These are phyloP conservation scores for Brachyhypopomus gauderio DNA, from an alignment of 2,113 vertebrate species.

Conservation along the genomic window DNA sequence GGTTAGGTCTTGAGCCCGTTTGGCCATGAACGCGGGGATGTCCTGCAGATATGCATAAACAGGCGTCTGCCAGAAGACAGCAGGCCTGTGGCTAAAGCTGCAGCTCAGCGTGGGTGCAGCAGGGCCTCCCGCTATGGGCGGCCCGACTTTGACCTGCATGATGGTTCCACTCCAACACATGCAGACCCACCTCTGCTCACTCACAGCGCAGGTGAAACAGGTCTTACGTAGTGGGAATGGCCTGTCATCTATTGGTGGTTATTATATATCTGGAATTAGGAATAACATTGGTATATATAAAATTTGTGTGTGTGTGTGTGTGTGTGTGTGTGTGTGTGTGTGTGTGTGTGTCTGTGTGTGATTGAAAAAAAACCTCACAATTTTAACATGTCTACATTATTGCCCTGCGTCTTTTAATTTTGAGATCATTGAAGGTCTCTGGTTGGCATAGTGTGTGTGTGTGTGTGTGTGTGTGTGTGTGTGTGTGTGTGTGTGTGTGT, in stretches of 20 bases:
- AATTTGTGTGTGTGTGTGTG: conserved; percentile 35
- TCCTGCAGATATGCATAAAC: conserved; percentile 73
- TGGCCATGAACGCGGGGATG: conserved; percentile 60
- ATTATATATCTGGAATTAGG: background rate
- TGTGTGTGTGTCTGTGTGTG: background rate
- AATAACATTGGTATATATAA: background rate
- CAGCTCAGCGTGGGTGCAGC: conserved; percentile 51
- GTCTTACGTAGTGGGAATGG: conserved; percentile 11
- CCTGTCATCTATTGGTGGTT: conserved; percentile 4
- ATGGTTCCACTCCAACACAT: background rate
- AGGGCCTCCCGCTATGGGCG: too few relatives aligned
- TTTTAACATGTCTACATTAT: too few relatives aligned
- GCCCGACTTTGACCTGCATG: background rate
- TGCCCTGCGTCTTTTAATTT: too few relatives aligned
- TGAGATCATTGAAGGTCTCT: too few relatives aligned
- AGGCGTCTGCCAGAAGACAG: conserved; percentile 59
- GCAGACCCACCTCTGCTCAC: conserved; percentile 1
- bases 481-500: too few relatives aligned
- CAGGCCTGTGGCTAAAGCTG: conserved; percentile 67
- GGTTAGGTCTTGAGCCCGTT: conserved; percentile 61
- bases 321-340: conserved; percentile 20
- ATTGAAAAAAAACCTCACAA: too few relatives aligned
- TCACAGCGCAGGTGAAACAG: conserved; percentile 10
- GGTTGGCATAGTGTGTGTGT: background rate
- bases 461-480: background rate